Evolutionary conservation across 2,113 vertebrate species (phyloP), one percentile per base, ranked within the genome.

Genomic region (Perca flavescens): DNA sequence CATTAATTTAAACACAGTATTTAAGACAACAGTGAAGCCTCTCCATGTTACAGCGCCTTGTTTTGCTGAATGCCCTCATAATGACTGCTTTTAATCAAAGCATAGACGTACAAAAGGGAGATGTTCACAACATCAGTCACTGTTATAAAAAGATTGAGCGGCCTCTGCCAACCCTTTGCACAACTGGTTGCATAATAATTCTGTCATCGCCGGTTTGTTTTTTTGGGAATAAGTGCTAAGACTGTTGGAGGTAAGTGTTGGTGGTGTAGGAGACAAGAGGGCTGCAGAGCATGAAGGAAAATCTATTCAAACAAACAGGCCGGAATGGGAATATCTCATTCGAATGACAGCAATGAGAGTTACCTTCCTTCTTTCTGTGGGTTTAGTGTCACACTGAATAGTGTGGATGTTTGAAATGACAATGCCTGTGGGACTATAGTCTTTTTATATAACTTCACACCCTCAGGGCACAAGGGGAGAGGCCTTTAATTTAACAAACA

Each of bases 101-200:
- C 22, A 9, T 3, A 57, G 56, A 74, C 36, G 11, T 21, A 56
- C n/a, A 71, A 66, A 76, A 67, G 31, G 58, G 72, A 83, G 49
- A 85, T 57, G 63, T 56, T 85, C 69, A 43, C 47, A 83, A 79
- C 76, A 74, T 80, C 58, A 72, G 71, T 56, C 21, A 13, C 66
- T 25, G 78, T 83, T 82, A 89, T 74, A 80, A 83, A 89, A 88
- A 91, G 68, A 84, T 58, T 61, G 19, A 0, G 50, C 25, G 36
- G 74, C 75, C 86, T 83, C 79, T 80, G 75, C 49, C 82, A 84
- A 82, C 75, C 76, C 74, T 83, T 57, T 60, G 79, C 87, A 87
- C 84, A 58, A 49, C 71, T 25, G 74, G 83, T 93, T 93, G 90
- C 89, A 85, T 91, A 91, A 86, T 90, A 89, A 92, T 89, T 81